Evolutionary conservation across 2,113 vertebrate genomes (phyloP).

Genomic region (Callipepla squamata): DNA sequence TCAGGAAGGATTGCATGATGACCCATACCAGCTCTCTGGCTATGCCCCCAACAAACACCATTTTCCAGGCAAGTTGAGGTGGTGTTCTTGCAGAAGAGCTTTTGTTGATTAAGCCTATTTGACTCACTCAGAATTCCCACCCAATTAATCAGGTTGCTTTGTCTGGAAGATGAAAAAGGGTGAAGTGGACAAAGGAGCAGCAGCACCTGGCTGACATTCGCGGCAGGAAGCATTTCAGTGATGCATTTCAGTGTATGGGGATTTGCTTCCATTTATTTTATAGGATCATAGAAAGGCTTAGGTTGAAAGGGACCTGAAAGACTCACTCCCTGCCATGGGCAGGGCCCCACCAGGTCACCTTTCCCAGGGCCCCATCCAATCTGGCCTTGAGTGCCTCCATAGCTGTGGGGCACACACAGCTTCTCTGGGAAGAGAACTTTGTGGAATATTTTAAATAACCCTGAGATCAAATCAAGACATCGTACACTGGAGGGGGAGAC

Average conservation of each 20-base stretch:
- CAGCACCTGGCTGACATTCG: not conserved
- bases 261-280: not conserved
- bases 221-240: not conserved
- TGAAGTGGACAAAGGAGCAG: not conserved
- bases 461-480: not conserved
- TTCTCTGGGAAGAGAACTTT: not conserved
- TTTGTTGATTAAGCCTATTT: not conserved
- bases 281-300: too few species aligned
- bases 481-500: not conserved
- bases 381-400: too few species aligned
- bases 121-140: not conserved
- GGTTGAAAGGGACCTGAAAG: too few species aligned
- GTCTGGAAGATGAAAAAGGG: not conserved
- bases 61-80: not conserved
- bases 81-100: not conserved
- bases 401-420: too few species aligned
- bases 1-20: not conserved
- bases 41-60: not conserved
- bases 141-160: not conserved
- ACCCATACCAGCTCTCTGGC: not conserved
- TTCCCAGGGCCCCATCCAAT: too few species aligned
- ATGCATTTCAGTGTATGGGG: accelerated
- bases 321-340: too few species aligned
- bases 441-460: not conserved
- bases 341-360: too few species aligned